These are phyloP conservation scores for Palythoa heliodiscus DNA, from an alignment of 92 coral and sea anemone genomes.

Conservation along the genomic window DNA sequence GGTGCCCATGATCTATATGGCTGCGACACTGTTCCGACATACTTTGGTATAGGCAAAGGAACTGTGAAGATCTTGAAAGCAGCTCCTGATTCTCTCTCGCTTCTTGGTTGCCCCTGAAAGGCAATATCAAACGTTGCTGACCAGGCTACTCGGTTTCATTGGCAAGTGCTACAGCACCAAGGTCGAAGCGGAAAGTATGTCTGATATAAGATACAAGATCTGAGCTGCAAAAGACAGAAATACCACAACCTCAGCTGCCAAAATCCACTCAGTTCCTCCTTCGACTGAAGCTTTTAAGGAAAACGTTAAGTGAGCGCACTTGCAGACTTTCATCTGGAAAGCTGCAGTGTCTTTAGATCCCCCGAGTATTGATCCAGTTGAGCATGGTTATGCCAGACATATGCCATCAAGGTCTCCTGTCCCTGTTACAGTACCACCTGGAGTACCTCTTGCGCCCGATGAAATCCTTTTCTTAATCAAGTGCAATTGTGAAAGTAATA, in stretches of 20 bases:
- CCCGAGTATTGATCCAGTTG: conserved; percentile 61
- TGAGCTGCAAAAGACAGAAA: conserved; percentile 50
- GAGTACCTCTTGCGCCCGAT: conserved; percentile 61
- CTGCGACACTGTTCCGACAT: conserved; percentile 76
- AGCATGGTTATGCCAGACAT: conserved; percentile 61
- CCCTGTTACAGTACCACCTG: conserved; percentile 59
- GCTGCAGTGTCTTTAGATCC: conserved; percentile 62
- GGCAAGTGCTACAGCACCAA: conserved; percentile 59
- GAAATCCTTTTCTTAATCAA: conserved; percentile 53
- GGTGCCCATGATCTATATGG: conserved; percentile 72
- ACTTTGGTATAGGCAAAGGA: conserved; percentile 72
- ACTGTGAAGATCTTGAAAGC: conserved; percentile 64
- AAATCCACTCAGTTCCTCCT: conserved; percentile 38
- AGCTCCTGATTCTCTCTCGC: conserved; percentile 60
- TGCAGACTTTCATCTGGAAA: conserved; percentile 65
- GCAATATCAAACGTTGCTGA: conserved; percentile 52
- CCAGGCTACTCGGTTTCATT: conserved; percentile 61
- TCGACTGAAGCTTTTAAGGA: conserved; percentile 33
- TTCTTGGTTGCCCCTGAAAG: conserved; percentile 53
- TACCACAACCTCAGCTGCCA: conserved; percentile 37
- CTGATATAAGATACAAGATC: conserved; percentile 58
- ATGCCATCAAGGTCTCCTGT: conserved; percentile 55
- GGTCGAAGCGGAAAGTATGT: conserved; percentile 51
- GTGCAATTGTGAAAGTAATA: conserved; percentile 56
- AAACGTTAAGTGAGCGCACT: conserved; percentile 36